Base-by-base conservation (phyloP, 2,113 vertebrate genomes). In the Daphoenositta chrysoptera region DNA sequence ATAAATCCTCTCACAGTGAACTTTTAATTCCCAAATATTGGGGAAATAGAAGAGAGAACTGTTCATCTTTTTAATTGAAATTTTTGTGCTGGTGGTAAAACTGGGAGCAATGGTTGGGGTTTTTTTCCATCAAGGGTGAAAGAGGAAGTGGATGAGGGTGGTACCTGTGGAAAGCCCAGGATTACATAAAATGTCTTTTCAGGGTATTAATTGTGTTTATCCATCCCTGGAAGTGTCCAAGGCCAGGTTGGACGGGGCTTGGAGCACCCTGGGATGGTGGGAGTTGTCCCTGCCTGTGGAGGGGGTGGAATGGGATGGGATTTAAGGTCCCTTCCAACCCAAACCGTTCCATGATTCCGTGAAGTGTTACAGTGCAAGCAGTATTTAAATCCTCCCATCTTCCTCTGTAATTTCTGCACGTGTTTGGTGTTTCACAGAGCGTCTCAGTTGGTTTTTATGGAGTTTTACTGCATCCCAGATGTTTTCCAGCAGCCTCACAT, bases 361-460 rank as follows among this genome's bases (percentile, higher is more conserved):
- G 1, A 3, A 26, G 7, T 13, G 28, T 60, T 7, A 0, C 1
- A 18, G 13, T 0, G 5, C 11, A 4, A 39, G 0, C 3, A 63
- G 50, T 7, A 21, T n/a, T 39, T n/a, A 11, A 50, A 15, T 19
- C 15, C 50, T n/a, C 26, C 45, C 13, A 0, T 7, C 8, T 15
- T 10, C 54, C 65, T 7, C 1, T 27, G 10, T 24, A 1, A 7
- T 14, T 56, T 13, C 42, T 17, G 0, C 2, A 0, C 0, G 4
- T 15, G 20, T 54, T 71, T 33, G 28, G 27, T 56, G 2, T 22
- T 56, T 45, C 18, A 10, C 22, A 24, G 66, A 39, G 64, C 1
- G 0, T 4, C 6, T 1, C 65, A 7, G 2, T 15, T 22, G 66
- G 0, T 9, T 51, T 90, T 45, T 10, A 0, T 2, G 35, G 50